Base-by-base conservation (phyloP, 2,113 vertebrate genomes). In the Marmota monax region DNA sequence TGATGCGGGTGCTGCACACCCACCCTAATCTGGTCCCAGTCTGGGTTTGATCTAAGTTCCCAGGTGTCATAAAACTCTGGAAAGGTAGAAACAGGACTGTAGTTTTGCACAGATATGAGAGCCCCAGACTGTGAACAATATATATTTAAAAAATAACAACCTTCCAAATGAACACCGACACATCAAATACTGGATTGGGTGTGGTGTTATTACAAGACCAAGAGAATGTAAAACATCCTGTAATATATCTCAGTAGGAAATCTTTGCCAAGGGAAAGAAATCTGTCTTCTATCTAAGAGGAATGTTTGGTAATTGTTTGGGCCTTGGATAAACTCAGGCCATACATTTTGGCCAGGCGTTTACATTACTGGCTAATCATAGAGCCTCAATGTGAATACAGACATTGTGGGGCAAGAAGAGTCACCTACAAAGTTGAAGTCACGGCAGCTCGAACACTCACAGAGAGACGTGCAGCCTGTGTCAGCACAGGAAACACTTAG, bases 251-350 rank as follows among this genome's bases (percentile, higher is more conserved):
- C 92, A 79, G 91, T 42, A 96, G 92, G 94, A 96, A 94, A 90
- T 87, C 94, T 74, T 88, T 92, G 96, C 97, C 96, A 95, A 96
- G 89, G 92, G 92, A 97, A 97, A 97, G 96, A 97, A 97, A 97
- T 98, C 98, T 98, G 98, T 96, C 96, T 98, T 96, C 97, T 93
- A 96, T 97, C 96, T 96, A 79, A 83, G 74, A 97, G 97, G 96
- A 98, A 98, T 97, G 98, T 92, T 98, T 96, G 89, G 96, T 97
- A 90, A 97, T 97, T 96, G 95, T 97, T 97, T 96, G 97, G 95
- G 96, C 76, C 95, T 97, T 92, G 97, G 91, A 98, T 96, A 97
- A 96, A 97, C 94, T 96, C 89, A 82, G 89, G 91, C 92, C 93
- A 92, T 96, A 97, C 53, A 77, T 88, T 65, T 25, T 32, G 37